phyloP scores from a whole-genome alignment of 2,797 vertebrate genomes.

The Cyclura pinguis region DNA sequence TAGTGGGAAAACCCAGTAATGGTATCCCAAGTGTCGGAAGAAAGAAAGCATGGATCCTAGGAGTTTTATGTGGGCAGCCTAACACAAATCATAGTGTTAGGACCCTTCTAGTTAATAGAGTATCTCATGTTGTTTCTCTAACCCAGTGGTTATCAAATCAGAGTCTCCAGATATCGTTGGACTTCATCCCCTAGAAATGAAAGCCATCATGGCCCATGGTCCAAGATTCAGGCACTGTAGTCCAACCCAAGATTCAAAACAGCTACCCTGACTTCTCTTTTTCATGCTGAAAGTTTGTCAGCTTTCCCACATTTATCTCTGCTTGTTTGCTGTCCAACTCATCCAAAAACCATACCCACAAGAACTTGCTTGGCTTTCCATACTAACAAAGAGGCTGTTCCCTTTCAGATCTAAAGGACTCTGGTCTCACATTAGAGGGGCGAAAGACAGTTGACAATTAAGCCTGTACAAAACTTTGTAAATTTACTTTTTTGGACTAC shows the following conservation, averaged over 20 bases:
- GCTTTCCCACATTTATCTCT: not conserved
- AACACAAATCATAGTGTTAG: not conserved
- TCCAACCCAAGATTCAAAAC: too few species aligned
- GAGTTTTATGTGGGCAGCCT: not conserved
- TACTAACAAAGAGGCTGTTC: not conserved
- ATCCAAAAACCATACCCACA: not conserved
- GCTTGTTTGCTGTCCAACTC: not conserved
- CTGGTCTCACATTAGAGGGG: not conserved
- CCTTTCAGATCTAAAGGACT: not conserved
- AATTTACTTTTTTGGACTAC: too few species aligned
- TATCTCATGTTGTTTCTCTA: not conserved
- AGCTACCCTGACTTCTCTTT: not conserved
- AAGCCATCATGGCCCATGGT: too few species aligned
- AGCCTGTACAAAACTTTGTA: too few species aligned
- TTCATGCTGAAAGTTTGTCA: not conserved
- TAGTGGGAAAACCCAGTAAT: not conserved
- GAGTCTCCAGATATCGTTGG: too few species aligned
- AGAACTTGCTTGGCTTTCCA: not conserved
- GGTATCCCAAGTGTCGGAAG: not conserved
- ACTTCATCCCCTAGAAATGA: too few species aligned
- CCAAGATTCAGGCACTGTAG: too few species aligned
- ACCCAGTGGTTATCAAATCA: too few species aligned
- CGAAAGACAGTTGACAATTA: not conserved
- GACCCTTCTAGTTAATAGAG: not conserved
- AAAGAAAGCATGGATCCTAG: not conserved